These are phyloP conservation scores for Melangyna quadrimaculata DNA, from an alignment of 2,888 invertebrate species.

Conservation along the genomic window DNA sequence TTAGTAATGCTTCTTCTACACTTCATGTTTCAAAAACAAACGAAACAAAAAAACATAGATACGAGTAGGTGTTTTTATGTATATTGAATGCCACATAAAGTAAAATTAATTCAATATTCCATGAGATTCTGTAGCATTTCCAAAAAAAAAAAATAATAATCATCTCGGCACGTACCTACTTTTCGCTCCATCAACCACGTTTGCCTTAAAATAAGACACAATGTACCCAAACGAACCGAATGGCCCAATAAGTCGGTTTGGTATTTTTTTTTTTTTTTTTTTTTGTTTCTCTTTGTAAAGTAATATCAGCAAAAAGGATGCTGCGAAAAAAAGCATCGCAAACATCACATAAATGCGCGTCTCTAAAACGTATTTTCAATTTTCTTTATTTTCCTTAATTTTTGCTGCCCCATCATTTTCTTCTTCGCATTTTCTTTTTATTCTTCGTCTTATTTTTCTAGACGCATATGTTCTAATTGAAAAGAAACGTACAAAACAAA, in stretches of 20 bases:
- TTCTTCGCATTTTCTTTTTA: background rate
- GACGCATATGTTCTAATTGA: slow-evolving; percentile 52
- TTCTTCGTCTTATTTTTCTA: background rate
- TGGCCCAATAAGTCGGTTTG: slow-evolving; percentile 20
- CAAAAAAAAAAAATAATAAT: background rate
- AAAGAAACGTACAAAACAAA: slow-evolving; percentile 1
- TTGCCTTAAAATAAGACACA: slow-evolving; percentile 23
- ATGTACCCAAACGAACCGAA: background rate
- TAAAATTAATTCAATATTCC: slow-evolving; percentile 29
- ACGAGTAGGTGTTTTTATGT: background rate
- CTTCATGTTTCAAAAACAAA: background rate
- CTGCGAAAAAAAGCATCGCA: slow-evolving; percentile 3
- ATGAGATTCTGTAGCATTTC: background rate
- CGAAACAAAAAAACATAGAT: background rate
- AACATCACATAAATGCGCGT: slow-evolving; percentile 8
- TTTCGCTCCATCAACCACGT: slow-evolving; percentile 26
- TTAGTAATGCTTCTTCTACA: background rate
- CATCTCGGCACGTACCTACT: slow-evolving; percentile 52
- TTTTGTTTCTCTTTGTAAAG: too few relatives aligned
- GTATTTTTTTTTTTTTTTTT: too few relatives aligned
- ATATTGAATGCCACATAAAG: slow-evolving; percentile 18
- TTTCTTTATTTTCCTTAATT: slow-evolving; percentile 36
- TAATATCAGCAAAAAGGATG: background rate
- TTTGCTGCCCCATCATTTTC: background rate
- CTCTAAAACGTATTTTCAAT: slow-evolving; percentile 60